A percentile compares a stretch with the other conserved stretches of the same genome.
These are phyloP conservation scores for Hephaestus fuliginosus DNA, from an alignment of 2,797 vertebrate species.

Conservation along the genomic window DNA sequence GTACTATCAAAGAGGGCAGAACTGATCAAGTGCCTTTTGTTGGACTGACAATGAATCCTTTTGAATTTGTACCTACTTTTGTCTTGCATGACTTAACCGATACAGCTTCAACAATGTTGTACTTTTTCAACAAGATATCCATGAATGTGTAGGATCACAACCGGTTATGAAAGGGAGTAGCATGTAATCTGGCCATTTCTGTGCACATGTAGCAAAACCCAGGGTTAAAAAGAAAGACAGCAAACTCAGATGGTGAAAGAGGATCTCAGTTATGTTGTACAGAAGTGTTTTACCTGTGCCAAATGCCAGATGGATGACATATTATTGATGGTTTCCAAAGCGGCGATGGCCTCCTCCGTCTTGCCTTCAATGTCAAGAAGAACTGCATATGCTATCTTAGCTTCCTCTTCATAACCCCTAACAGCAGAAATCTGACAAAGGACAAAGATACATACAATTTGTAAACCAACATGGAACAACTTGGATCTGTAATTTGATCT, in stretches of 20 bases:
- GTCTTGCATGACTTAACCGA: not conserved
- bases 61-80: not conserved
- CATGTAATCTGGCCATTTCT: not conserved
- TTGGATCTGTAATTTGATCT: not conserved
- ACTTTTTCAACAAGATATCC: not conserved
- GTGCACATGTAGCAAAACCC: not conserved
- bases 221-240: not conserved
- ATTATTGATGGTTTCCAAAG: conserved; percentile 92
- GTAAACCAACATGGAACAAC: not conserved
- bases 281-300: conserved; percentile 86
- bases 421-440: conserved; percentile 87
- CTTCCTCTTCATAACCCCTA: conserved; percentile 90
- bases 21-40: not conserved
- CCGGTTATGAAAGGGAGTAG: not conserved
- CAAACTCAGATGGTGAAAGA: not conserved
- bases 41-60: not conserved
- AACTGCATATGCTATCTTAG: conserved; percentile 88
- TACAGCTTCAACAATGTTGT: not conserved
- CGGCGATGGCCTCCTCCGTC: conserved; percentile 91
- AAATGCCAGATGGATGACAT: conserved; percentile 94
- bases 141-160: not conserved
- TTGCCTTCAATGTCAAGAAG: conserved; percentile 95
- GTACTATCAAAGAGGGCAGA: not conserved
- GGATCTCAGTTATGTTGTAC: not conserved
- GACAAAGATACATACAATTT: conserved; percentile 6